Evolutionary conservation across 2,797 vertebrate species (phyloP), one percentile per base, ranked within the genome.

Genomic region (Choloepus didactylus): DNA sequence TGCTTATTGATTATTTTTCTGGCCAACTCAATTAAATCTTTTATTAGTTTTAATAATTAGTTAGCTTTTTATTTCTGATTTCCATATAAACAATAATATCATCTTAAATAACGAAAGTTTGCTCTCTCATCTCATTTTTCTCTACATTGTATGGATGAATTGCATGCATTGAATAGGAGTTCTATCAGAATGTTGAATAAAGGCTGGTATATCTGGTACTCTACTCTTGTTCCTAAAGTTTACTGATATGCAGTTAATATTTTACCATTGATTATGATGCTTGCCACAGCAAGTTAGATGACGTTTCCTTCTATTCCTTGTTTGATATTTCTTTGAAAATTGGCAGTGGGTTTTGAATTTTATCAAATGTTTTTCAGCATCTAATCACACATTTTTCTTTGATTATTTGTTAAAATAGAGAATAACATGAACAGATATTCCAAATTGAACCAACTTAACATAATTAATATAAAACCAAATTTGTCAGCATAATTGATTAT

Each of bases 1-100:
- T 75, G 83, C 25, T 77, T 72, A 82, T 41, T 89, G 60, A 86
- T 77, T 93, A 88, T 21, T 95, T 29, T 54, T 80, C 44, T 86
- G 49, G 46, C 46, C 29, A 91, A 83, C 1, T 15, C 60, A 29
- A 88, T 66, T 12, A 35, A 67, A 56, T n/a, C 21, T 49, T 86
- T 73, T 46, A 46, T 64, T 84, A 79, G 25, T 92, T 56, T 14
- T 60, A 67, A 92, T 31, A 38, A 35, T 38, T 64, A 64, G 62
- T 64, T 31, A 70, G n/a, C 41, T 56, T 1, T 64, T 95, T 31
- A 93, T 70, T 19, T 87, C 69, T 80, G 25, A 93, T 75, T 67
- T 87, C 31, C 35, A 89, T 3, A 60, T 1, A 54, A 21, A 82
- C 0, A 15, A 31, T 67, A 35, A 9, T 44, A 84, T 54, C 9